phyloP scores from a whole-genome alignment of 2,888 invertebrate genomes.

The Sphinx pinastri region DNA sequence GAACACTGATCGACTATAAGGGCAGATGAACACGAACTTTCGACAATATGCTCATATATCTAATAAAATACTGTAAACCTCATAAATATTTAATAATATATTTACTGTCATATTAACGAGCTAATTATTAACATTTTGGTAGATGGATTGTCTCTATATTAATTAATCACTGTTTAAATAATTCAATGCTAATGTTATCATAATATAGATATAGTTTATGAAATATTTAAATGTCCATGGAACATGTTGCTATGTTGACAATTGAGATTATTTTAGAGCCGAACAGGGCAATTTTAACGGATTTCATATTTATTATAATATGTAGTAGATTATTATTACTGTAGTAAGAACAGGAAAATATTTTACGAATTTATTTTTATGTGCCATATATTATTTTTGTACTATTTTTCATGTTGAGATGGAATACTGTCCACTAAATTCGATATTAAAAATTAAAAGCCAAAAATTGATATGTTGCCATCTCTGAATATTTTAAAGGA shows the following conservation, averaged over 20 bases:
- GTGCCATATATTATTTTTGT: constrained; percentile 53
- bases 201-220: not conserved
- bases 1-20: not conserved
- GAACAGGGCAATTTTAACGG: not conserved
- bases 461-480: constrained; percentile 30
- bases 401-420: constrained; percentile 31
- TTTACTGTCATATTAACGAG: not conserved
- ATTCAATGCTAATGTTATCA: not conserved
- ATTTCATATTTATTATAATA: constrained; percentile 11
- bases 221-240: constrained; percentile 5
- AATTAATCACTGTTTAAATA: not conserved
- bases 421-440: not conserved
- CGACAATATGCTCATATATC: not conserved
- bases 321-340: constrained; percentile 29
- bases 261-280: not conserved
- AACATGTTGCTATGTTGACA: not conserved
- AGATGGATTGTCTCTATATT: not conserved
- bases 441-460: constrained; percentile 26
- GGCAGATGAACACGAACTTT: not conserved
- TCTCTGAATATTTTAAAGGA: constrained; percentile 11
- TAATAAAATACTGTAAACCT: not conserved
- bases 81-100: not conserved
- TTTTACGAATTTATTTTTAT: constrained; percentile 47
- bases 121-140: constrained; percentile 15
- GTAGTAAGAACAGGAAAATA: constrained; percentile 1